A percentile compares a stretch with the other conserved stretches of the same genome.
Conservation (phyloP, 2,888 invertebrate species). For the Melanargia galathea region DNA sequence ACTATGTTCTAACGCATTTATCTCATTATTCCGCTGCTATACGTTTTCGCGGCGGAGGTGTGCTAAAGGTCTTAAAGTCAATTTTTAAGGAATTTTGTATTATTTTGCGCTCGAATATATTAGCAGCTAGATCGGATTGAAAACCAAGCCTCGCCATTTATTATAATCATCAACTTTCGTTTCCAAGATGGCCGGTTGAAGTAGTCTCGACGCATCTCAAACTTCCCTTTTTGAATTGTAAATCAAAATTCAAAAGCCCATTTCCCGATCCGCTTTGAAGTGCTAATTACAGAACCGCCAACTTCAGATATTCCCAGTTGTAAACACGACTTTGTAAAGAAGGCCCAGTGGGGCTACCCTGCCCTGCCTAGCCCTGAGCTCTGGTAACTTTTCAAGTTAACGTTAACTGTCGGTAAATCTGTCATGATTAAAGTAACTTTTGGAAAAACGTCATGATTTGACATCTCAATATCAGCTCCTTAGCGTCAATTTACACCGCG, state of each 20-base stretch:
- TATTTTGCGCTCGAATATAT: background rate
- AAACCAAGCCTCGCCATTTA: background rate
- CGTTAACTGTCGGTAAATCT: too few relatives aligned
- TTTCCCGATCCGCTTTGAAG: constrained; percentile 70
- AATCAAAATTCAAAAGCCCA: constrained; percentile 70
- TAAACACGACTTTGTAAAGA: constrained; percentile 4
- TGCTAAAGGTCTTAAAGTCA: too few relatives aligned
- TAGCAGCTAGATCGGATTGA: background rate
- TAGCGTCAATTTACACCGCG: too few relatives aligned
- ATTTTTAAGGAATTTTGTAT: too few relatives aligned
- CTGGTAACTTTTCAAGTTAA: too few relatives aligned
- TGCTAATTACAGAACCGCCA: constrained; percentile 70
- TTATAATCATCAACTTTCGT: background rate
- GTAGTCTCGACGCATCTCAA: constrained; percentile 47
- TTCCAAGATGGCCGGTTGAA: constrained; percentile 31
- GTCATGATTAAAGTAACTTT: too few relatives aligned
- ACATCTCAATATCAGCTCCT: too few relatives aligned
- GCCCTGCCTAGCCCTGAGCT: background rate
- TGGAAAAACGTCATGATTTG: too few relatives aligned
- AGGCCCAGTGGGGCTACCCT: background rate
- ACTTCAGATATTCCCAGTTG: constrained; percentile 37
- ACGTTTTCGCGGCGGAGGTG: too few relatives aligned
- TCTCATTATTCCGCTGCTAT: too few relatives aligned
- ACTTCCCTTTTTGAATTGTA: constrained; percentile 74
- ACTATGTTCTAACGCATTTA: too few relatives aligned